Evolutionary conservation across 2,888 invertebrate genomes (phyloP).

Genomic region (Troides aeacus): DNA sequence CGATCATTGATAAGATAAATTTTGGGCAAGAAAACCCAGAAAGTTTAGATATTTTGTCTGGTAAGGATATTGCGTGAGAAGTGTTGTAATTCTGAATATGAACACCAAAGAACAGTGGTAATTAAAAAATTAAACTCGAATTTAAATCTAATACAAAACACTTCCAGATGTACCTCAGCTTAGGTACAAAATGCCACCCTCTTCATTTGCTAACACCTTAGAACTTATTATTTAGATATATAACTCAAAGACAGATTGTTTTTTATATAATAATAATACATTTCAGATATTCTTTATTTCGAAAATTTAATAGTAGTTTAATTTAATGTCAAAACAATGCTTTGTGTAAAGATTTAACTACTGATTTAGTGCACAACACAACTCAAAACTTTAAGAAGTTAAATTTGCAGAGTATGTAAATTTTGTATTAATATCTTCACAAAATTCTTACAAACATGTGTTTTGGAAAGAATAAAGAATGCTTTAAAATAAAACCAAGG

Average conservation of each 20-base stretch:
- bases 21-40: not conserved
- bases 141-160: not conserved
- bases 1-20: not conserved
- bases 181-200: no score
- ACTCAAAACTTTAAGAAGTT: not conserved
- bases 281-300: no score
- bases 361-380: no score
- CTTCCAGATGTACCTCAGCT: not conserved
- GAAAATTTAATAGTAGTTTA: no score
- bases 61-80: not conserved
- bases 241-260: no score
- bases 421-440: not conserved
- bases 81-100: not conserved
- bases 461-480: not conserved
- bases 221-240: no score
- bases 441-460: not conserved
- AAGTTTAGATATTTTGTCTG: not conserved
- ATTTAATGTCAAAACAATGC: no score
- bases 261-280: no score
- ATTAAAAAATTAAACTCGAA: not conserved
- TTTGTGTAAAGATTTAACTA: no score
- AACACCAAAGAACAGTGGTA: not conserved
- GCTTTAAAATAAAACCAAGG: no score
- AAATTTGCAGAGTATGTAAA: not conserved
- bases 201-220: no score